Base-by-base conservation (phyloP, 1,140 invertebrate genomes). In the Drosophila malerkotliana region DNA sequence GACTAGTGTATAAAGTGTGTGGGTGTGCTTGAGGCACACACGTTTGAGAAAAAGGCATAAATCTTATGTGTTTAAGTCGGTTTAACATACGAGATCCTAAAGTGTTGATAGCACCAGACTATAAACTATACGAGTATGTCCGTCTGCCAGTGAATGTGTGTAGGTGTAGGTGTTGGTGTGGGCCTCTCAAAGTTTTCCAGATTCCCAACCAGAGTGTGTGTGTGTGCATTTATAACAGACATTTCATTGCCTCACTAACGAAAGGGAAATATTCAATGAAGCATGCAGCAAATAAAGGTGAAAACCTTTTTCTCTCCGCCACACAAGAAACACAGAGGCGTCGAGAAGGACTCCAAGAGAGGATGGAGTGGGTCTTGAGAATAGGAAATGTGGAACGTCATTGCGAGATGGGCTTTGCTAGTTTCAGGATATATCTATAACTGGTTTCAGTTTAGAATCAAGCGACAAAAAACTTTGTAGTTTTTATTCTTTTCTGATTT, bases 181-280 rank as follows among this genome's bases (percentile, higher is more conserved):
- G 32, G 37, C 37, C 61, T 51, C 44, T 62, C 58, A 66, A 66
- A 66, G 57, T 66, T 62, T 66, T 30, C 12, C 62, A 48, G 56
- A 30, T 47, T 63, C 45, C 18, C n/a, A 28, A 6, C 26, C 5
- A 28, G 26, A 10, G 24, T 12, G 32, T 32, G 37, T 8, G 52
- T 47, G 49, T 77, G 72, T 77, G 73, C 73, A 72, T 63, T 77
- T 77, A 77, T 77, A 77, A 77, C 73, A 77, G 75, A 77, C 73
- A 77, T 77, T 77, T 77, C 75, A 77, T 77, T 77, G 75, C 75
- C 74, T 77, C 75, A 77, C 75, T 77, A 77, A 77, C 75, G 75
- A 77, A 77, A 77, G 75, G 73, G 75, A 77, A 77, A 77, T 77
- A 77, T 77, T 77, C 75, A 77, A 77, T 77, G 75, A 77, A 77